Conservation (phyloP, 1,140 invertebrate species). For the Agrilus planipennis region DNA sequence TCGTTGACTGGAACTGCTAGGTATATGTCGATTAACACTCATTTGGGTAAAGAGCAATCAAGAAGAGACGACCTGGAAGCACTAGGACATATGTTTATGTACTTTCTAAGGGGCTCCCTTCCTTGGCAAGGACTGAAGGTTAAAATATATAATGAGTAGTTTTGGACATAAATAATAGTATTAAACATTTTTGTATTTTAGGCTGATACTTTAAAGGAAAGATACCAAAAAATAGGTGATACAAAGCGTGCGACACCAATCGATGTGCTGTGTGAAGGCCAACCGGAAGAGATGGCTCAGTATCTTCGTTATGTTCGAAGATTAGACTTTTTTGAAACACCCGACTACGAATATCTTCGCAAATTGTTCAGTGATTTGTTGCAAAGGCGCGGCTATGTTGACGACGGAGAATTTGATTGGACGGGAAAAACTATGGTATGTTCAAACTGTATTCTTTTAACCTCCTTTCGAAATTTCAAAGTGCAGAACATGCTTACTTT, state of each 20-base stretch:
- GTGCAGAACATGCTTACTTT: too few relatives aligned
- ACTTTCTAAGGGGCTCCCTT: constrained; percentile 95
- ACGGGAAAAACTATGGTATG: constrained; percentile 88
- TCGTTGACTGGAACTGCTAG: constrained; percentile 94
- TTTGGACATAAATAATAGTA: not conserved
- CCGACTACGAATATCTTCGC: constrained; percentile 96
- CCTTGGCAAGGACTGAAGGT: constrained; percentile 98
- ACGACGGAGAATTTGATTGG: constrained; percentile 98
- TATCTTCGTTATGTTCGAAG: constrained; percentile 95
- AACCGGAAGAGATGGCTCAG: constrained; percentile 94
- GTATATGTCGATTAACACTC: constrained; percentile 99
- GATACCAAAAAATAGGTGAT: constrained; percentile 99
- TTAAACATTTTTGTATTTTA: constrained; percentile 3
- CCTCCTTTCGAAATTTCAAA: too few relatives aligned
- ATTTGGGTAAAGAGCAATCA: constrained; percentile 99
- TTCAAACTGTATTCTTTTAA: not conserved
- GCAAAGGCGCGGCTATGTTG: constrained; percentile 81
- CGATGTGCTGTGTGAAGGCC: constrained; percentile 94
- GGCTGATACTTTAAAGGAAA: constrained; percentile 96
- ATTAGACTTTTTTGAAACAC: constrained; percentile 99
- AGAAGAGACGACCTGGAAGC: constrained; percentile 97
- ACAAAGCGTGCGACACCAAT: constrained; percentile 97
- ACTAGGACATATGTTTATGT: constrained; percentile 99
- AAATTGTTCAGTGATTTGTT: constrained; percentile 93
- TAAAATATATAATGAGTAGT: not conserved